Base-by-base conservation (phyloP, 2,113 vertebrate genomes). In the Ophthalmolycus amberensis region DNA sequence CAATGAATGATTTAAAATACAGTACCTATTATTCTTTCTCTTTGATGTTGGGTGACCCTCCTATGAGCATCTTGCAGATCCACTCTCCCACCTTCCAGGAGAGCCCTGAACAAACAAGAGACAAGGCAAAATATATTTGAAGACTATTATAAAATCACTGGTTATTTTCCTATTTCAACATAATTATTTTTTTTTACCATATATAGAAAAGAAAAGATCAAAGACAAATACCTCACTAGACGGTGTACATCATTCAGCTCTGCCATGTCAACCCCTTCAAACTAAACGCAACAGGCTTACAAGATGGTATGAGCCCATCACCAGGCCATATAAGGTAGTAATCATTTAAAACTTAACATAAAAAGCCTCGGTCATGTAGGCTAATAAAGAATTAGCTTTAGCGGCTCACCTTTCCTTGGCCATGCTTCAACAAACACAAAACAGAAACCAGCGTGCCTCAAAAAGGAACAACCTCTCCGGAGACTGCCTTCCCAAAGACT, bases 61-160 rank as follows among this genome's bases (percentile, higher is more conserved):
- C 93, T 91, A 10, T 96, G 69, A 85, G 95, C 88, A 87, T 96
- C 96, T 2, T 96, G 65, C 82, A 96, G 88, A 90, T 95, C 95
- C 0, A 89, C 93, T 88, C 90, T 95, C 87, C 98, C 96, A 60
- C 96, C 97, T 94, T 99, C 97, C 85, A 99, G 85, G 50, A 99
- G 95, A 88, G 97, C 95, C 87, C 98, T 99, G 85, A 66, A 78
- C 82, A 77, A 75, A 86, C n/a, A 90, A 62, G 48, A 80, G 0
- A 84, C 71, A 52, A 68, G 34, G 83, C 11, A 77, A 75, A 38
- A 81, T 11, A 75, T 9, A 60, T 52, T 14, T 86, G 5, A 72
- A 46, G 9, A 22, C 9, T 42, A 83, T 22, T n/a, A 52, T 14
- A 11, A 5, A 54, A 65, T 66, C 25, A 50, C 4, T 18, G 18